Conservation (phyloP, 2,888 invertebrate species). For the Xanthia icteritia region DNA sequence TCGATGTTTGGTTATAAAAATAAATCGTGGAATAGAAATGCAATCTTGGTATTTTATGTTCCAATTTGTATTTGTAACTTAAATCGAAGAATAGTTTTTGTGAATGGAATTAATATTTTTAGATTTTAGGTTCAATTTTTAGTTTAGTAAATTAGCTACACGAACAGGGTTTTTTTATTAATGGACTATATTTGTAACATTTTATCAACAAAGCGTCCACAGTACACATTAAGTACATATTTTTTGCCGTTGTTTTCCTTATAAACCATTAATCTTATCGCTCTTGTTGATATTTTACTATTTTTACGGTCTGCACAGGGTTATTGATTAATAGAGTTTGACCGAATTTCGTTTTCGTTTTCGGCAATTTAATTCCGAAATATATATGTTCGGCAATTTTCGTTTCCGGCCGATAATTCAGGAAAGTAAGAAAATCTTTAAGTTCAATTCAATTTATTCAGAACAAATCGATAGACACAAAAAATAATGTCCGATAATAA, state of each 20-base stretch:
- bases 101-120: conserved; percentile 3
- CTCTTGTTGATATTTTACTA: background rate
- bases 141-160: background rate
- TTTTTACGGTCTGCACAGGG: background rate
- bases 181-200: background rate
- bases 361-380: background rate
- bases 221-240: background rate
- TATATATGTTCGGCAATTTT: background rate
- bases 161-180: too few relatives aligned
- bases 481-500: too few relatives aligned
- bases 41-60: conserved; percentile 22
- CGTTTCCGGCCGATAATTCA: background rate
- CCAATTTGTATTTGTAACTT: conserved; percentile 8
- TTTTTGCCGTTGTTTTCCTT: conserved; percentile 36
- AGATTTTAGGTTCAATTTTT: background rate
- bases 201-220: background rate
- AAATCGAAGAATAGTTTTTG: background rate
- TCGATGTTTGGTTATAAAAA: conserved; percentile 33
- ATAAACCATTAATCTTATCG: conserved; percentile 33
- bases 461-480: too few relatives aligned
- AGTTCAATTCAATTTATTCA: too few relatives aligned
- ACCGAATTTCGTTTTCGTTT: background rate
- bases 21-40: conserved; percentile 18
- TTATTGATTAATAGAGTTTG: background rate
- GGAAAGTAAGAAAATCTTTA: too few relatives aligned